Evolutionary conservation across 2,888 invertebrate species (phyloP).

Genomic region (Linnaemya tessellans): DNA sequence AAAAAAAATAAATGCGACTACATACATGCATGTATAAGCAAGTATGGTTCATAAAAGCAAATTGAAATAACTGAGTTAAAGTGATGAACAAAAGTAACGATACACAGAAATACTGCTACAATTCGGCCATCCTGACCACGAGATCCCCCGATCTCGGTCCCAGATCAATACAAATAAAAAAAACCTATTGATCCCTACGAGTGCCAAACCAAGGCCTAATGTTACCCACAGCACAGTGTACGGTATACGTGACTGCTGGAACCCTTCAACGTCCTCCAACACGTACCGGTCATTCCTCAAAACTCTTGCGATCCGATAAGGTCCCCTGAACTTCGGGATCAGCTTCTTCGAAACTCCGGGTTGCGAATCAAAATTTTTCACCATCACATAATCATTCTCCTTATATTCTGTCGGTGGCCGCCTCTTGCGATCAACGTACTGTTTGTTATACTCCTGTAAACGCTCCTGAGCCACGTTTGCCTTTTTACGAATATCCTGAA

Average conservation of each 20-base stretch:
- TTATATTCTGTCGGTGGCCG: slow-evolving; percentile 19
- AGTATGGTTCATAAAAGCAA: too few relatives aligned
- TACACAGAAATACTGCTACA: too few relatives aligned
- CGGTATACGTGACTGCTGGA: too few relatives aligned
- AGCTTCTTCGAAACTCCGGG: slow-evolving; percentile 46
- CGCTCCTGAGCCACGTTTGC: slow-evolving; percentile 17
- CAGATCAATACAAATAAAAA: too few relatives aligned
- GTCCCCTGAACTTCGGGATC: slow-evolving; percentile 58
- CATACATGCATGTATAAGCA: too few relatives aligned
- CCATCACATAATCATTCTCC: slow-evolving; percentile 47
- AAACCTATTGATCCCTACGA: neutral
- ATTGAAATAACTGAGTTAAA: too few relatives aligned
- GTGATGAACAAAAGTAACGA: too few relatives aligned
- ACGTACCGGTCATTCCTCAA: slow-evolving; percentile 59
- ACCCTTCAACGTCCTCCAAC: slow-evolving; percentile 56
- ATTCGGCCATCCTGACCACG: too few relatives aligned
- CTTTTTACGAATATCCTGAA: neutral
- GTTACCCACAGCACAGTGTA: slow-evolving; percentile 58
- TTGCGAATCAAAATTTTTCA: slow-evolving; percentile 60
- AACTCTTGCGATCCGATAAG: slow-evolving; percentile 45
- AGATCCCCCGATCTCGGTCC: too few relatives aligned
- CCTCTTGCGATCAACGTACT: slow-evolving; percentile 50
- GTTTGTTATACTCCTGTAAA: slow-evolving; percentile 52
- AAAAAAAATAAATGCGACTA: too few relatives aligned
- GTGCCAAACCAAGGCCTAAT: slow-evolving; percentile 54